phyloP scores from a whole-genome alignment of 2,797 vertebrate species.

The Strix occidentalis region DNA sequence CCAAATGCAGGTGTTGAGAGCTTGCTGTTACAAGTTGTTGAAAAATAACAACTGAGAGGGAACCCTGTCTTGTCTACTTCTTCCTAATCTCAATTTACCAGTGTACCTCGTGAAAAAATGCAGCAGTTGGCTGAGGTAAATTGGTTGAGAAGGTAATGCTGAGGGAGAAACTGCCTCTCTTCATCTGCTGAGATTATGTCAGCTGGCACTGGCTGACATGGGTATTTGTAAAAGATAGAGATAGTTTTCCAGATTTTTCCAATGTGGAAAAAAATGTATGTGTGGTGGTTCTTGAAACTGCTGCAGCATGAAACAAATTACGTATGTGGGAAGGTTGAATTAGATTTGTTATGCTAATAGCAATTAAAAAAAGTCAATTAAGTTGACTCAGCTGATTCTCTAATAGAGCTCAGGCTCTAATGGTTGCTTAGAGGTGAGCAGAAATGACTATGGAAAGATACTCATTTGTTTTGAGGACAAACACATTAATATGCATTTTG shows the following conservation, averaged over 20 bases:
- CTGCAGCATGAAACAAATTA: neutral
- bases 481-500: neutral
- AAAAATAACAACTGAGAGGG: neutral
- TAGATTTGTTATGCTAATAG: neutral
- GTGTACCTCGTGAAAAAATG: neutral
- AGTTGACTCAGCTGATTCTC: neutral
- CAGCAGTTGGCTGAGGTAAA: neutral
- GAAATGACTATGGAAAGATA: neutral
- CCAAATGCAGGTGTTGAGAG: neutral
- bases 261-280: rapidly evolving
- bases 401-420: neutral
- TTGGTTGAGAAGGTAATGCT: neutral
- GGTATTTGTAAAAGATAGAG: neutral
- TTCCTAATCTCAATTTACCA: neutral
- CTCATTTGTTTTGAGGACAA: neutral
- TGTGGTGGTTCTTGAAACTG: neutral
- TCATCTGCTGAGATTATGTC: neutral
- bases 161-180: neutral
- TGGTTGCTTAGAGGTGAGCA: neutral
- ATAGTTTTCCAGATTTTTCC: neutral
- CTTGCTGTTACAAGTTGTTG: neutral
- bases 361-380: neutral
- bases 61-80: neutral
- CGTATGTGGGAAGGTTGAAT: neutral
- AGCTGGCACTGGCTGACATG: neutral